Evolutionary conservation across 1,140 invertebrate species (phyloP), one percentile per base, ranked within the genome.

Genomic region (Drosophila pseudoobscura): DNA sequence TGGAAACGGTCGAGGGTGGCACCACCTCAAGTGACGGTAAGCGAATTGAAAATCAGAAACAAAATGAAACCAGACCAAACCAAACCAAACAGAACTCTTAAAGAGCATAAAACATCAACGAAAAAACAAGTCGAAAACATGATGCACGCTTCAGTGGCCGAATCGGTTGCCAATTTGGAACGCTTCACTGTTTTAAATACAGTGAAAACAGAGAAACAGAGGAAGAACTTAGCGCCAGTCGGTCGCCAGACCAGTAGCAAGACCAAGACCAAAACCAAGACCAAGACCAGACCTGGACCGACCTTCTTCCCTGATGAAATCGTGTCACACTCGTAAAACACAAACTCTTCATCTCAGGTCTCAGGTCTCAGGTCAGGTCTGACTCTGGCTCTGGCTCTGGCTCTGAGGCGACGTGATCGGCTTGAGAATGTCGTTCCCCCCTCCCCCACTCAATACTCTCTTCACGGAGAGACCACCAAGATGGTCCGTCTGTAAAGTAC

Each of bases 1-100:
- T 98, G 72, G 98, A 99, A 92, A 95, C 97, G 1, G 94, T 98
- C 13, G 98, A 99, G 91, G 97, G 97, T 39, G 96, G 96, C 53
- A 96, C 94, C 74, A 97, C 96, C 20, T 96, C 96, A n/a, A 96
- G 95, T 52, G 95, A 96, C 93, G 96, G 96, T 96, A 93, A 94
- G 77, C 62, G 50, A 22, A 68, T 17, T 22, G 11, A 31, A 31
- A 44, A 44, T 46, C 11, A 47, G 47, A 39, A 65, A 41, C 24
- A 5, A 26, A 26, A 26, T 26, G 24, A 52, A 8, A 22, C 31
- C 44, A 52, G 6, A 22, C 31, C 44, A 60, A 69, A 45, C 29
- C 6, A 20, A 8, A 15, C 26, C n/a, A 3, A 50, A 43, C 26
- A 43, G 39, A 64, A 52, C 11, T 11, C 35, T 8, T 13, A 13